Base-by-base conservation (phyloP, 2,888 invertebrate genomes). In the Chloroclysta siterata region DNA sequence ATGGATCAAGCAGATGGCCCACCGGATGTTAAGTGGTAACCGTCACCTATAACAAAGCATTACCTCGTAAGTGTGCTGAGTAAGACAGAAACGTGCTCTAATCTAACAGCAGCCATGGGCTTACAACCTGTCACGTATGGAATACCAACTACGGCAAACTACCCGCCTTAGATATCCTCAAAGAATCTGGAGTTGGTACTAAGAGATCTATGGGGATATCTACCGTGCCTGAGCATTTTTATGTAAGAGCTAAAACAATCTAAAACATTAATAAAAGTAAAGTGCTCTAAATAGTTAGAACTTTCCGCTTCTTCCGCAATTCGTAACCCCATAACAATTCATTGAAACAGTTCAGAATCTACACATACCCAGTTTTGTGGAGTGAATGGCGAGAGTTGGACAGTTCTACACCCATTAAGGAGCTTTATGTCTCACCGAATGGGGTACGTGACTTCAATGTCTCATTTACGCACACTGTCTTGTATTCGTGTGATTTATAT, bases 341-440 rank as follows among this genome's bases (percentile, higher is more conserved):
- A 74, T 77, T 74, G 55, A 42, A 64, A 62, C 66, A 66, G 66
- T 68, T 68, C 50, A 60, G 60, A 53, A 59, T 53, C 66, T 63
- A 57, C 60, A 60, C 55, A 62, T 58, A 66, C 60, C 72, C 73
- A 73, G 76, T 78, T 77, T 77, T 76, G 81, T 76, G 75, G 76
- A 73, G 79, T 74, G 78, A 87, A 89, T 83, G 84, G 85, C 74
- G 72, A 68, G 82, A 88, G 85, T 89, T 88, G 83, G 85, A 86
- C 85, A 88, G 84, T 88, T 88, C 78, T 79, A 78, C 79, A 77
- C 81, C 81, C 87, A 84, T 89, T 87, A 86, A 76, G 77, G 80
- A 83, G 84, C 85, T 89, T 89, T 89, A 85, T 86, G 83, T 84
- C 81, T 79, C 76, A 75, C 80, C 76, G 78, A 87, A 86, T 85